Conservation (phyloP, 2,797 vertebrate genomes). For the Pygocentrus nattereri region DNA sequence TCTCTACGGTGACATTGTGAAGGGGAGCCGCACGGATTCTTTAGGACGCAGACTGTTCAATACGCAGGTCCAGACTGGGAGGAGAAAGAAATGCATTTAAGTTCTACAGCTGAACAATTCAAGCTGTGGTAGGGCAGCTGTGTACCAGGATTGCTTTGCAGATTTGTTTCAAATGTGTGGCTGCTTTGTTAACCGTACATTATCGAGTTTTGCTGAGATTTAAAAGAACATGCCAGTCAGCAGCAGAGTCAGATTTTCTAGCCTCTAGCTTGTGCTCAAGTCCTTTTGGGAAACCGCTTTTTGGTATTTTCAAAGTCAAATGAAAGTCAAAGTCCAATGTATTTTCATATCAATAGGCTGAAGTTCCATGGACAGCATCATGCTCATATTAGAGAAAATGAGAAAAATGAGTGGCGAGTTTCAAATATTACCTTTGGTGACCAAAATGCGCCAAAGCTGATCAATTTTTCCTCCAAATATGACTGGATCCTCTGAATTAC, state of each 20-base stretch:
- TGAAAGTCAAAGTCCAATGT: not conserved
- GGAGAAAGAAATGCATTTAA: not conserved
- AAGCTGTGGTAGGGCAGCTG: not conserved
- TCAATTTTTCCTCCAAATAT: too few species aligned
- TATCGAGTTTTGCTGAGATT: not conserved
- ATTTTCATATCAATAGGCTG: too few species aligned
- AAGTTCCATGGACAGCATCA: too few species aligned
- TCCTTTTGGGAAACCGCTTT: not conserved
- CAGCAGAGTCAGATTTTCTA: not conserved
- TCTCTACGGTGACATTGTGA: slow-evolving; percentile 37
- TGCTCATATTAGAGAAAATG: too few species aligned
- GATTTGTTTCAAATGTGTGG: slow-evolving; percentile 12
- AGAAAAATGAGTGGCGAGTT: too few species aligned
- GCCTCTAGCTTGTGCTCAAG: not conserved
- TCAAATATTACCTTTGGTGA: too few species aligned
- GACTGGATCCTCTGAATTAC: too few species aligned
- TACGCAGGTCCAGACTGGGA: not conserved
- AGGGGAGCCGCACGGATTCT: slow-evolving; percentile 4
- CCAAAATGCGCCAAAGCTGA: too few species aligned
- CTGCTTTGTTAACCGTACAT: slow-evolving; percentile 4
- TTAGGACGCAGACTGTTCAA: not conserved
- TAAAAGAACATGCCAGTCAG: slow-evolving; percentile 14
- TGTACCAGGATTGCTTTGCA: not conserved
- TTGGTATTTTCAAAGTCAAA: not conserved
- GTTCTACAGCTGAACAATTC: not conserved